Percentiles rank a stretch among this genome's conserved stretches.
Evolutionary conservation across 2,888 invertebrate species (phyloP).

Genomic region (Erebia ligea): DNA sequence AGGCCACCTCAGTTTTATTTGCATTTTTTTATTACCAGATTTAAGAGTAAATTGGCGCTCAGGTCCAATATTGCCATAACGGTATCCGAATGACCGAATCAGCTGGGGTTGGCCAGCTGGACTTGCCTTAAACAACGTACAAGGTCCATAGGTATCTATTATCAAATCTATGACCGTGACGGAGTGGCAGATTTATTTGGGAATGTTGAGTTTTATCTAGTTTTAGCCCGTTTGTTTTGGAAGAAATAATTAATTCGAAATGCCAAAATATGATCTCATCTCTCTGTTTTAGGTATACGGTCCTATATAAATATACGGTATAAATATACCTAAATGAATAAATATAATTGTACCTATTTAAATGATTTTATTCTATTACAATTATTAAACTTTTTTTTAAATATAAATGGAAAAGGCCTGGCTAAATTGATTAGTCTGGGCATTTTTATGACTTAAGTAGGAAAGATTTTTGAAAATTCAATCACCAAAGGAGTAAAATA

Average conservation of each 20-base stretch:
- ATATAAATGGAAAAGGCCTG: too few species aligned
- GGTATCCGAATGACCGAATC: conserved; percentile 34
- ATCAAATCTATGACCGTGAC: conserved; percentile 34
- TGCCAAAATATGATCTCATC: too few species aligned
- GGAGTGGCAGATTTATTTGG: conserved; percentile 14
- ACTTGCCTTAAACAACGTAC: conserved; percentile 31
- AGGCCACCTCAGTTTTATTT: conserved; percentile 66
- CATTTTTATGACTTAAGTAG: too few species aligned
- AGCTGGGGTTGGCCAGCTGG: conserved; percentile 32
- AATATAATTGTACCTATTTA: too few species aligned
- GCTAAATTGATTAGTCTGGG: too few species aligned
- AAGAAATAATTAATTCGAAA: background rate
- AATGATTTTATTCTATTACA: too few species aligned
- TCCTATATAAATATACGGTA: too few species aligned
- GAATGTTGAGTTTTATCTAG: background rate
- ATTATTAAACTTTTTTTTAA: too few species aligned
- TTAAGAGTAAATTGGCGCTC: conserved; percentile 58
- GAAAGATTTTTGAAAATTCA: too few species aligned
- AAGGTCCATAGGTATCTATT: conserved; percentile 31
- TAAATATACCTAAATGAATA: too few species aligned
- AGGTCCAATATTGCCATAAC: conserved; percentile 48
- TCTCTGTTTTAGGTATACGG: too few species aligned
- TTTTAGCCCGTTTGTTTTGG: background rate
- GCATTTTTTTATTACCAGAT: conserved; percentile 58
- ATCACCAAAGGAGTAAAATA: too few species aligned